phyloP scores from a whole-genome alignment of 92 coral and sea anemone genomes.

The Paragorgia papillata region DNA sequence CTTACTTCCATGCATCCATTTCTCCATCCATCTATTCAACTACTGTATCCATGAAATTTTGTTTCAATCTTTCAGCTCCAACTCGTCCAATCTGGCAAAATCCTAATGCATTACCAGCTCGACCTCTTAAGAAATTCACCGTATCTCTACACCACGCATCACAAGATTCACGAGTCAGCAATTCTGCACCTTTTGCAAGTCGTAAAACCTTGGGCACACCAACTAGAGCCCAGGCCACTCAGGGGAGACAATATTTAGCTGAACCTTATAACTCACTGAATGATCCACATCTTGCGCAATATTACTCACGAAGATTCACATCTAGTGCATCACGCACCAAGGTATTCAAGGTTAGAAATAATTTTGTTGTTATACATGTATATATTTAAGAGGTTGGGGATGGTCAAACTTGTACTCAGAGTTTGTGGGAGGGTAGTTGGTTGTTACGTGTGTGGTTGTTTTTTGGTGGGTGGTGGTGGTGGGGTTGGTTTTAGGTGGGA shows the following conservation, averaged over 20 bases:
- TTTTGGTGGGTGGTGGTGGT: no score
- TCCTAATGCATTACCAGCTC: conserved; percentile 77
- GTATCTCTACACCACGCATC: conserved; percentile 84
- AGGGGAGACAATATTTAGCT: conserved; percentile 71
- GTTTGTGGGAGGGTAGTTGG: no score
- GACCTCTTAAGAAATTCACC: conserved; percentile 68
- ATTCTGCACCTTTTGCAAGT: conserved; percentile 86
- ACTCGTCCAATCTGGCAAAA: conserved; percentile 78
- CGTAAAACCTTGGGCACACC: conserved; percentile 76
- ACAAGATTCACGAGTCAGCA: conserved; percentile 74
- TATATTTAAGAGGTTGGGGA: no score
- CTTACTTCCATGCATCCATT: no score
- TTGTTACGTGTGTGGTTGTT: no score
- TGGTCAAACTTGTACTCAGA: no score
- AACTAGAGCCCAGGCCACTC: conserved; percentile 59
- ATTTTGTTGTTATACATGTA: neutral
- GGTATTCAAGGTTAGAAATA: conserved; percentile 48
- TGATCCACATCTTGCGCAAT: conserved; percentile 91
- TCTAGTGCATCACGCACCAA: conserved; percentile 62
- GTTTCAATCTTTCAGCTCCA: conserved; percentile 57
- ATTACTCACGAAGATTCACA: conserved; percentile 89
- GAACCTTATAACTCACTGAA: conserved; percentile 86
- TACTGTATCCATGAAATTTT: no score
- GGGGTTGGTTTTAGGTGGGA: no score
- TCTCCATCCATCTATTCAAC: no score